A percentile compares a stretch with the other conserved stretches of the same genome.
These are phyloP conservation scores for Sclerurus mexicanus DNA, from an alignment of 2,113 vertebrate species.

Conservation along the genomic window DNA sequence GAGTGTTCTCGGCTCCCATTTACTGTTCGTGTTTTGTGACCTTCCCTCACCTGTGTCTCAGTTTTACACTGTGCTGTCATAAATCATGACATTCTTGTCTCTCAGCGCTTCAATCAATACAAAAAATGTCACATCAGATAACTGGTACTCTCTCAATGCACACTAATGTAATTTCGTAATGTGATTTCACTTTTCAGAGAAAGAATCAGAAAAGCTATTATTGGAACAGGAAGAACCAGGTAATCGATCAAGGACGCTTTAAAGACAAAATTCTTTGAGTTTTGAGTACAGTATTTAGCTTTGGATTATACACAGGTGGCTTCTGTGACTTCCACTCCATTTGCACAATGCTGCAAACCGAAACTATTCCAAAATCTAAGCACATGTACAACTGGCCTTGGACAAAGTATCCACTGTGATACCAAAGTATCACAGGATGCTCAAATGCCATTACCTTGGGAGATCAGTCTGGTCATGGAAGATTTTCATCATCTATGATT, in stretches of 20 bases:
- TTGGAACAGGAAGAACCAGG: neutral
- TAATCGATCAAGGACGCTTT: neutral
- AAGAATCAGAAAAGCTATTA: conserved; percentile 5
- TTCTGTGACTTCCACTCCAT: neutral
- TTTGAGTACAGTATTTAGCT: neutral
- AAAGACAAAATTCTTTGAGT: neutral
- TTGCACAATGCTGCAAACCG: neutral
- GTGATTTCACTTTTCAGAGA: conserved; percentile 9
- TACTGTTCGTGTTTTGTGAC: neutral
- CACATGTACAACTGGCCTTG: neutral
- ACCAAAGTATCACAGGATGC: neutral
- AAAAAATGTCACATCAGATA: conserved; percentile 16
- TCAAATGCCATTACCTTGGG: neutral
- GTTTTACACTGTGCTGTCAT: neutral
- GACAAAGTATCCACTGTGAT: neutral
- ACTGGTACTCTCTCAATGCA: neutral
- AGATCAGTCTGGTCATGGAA: neutral
- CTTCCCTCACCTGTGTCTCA: neutral
- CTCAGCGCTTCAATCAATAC: conserved; percentile 11
- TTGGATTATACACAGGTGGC: neutral
- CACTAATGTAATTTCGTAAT: conserved; percentile 25
- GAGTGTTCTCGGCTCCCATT: neutral
- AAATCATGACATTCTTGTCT: neutral
- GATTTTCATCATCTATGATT: neutral
- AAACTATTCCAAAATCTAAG: neutral